These are phyloP conservation scores for Actinia tenebrosa DNA, from an alignment of 64 coral and sea anemone species.

Conservation along the genomic window DNA sequence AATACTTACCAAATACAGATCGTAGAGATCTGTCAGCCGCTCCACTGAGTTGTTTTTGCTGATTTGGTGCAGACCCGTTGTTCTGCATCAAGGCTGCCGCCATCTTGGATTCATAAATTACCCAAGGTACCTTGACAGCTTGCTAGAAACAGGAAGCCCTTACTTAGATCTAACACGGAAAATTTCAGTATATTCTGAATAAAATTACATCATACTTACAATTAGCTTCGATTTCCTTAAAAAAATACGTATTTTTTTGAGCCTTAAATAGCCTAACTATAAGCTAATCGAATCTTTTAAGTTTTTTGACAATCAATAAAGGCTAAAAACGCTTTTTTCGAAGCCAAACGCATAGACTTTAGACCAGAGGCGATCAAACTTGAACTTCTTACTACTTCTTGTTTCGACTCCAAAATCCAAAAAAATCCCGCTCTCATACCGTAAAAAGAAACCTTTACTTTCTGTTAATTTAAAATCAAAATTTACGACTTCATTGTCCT, in stretches of 20 bases:
- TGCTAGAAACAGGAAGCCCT: background rate
- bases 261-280: background rate
- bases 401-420: no score
- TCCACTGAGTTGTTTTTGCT: slow-evolving; percentile 45
- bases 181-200: background rate
- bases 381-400: background rate
- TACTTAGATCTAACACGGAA: background rate
- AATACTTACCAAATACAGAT: slow-evolving; percentile 88
- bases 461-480: background rate
- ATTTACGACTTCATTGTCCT: no score
- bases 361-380: background rate
- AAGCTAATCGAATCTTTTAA: background rate
- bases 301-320: background rate
- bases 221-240: background rate
- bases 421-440: no score
- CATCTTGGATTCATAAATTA: slow-evolving; percentile 56
- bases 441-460: background rate
- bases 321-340: background rate
- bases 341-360: background rate
- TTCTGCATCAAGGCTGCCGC: slow-evolving; percentile 59
- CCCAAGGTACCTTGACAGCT: slow-evolving; percentile 22
- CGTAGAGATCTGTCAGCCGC: slow-evolving; percentile 77
- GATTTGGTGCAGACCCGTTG: slow-evolving; percentile 24
- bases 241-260: background rate
- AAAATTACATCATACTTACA: background rate